phyloP scores from a whole-genome alignment of 2,797 vertebrate species.

The Chaunax sp. region DNA sequence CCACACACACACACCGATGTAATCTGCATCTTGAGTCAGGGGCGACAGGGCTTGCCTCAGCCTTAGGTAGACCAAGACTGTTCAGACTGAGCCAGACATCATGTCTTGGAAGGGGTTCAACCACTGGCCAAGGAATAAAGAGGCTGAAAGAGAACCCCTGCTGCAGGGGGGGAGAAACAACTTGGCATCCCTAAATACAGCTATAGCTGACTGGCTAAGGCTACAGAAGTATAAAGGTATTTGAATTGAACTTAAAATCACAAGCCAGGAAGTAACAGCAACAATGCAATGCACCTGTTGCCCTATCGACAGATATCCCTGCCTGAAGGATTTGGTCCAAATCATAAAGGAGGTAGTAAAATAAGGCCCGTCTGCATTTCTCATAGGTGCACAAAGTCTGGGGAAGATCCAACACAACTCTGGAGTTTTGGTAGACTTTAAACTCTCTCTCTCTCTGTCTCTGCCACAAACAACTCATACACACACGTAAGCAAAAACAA shows the following conservation, averaged over 20 bases:
- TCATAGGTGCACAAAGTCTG: not conserved
- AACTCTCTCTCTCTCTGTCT: slow-evolving; percentile 18
- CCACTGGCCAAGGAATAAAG: slow-evolving; percentile 62
- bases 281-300: slow-evolving; percentile 66
- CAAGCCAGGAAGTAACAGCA: slow-evolving; percentile 48
- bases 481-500: slow-evolving; percentile 20
- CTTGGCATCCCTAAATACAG: slow-evolving; percentile 62
- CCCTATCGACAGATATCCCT: slow-evolving; percentile 46
- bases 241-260: slow-evolving; percentile 44
- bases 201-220: slow-evolving; percentile 45
- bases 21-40: slow-evolving; percentile 43
- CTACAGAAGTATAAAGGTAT: slow-evolving; percentile 53
- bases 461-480: slow-evolving; percentile 16
- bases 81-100: slow-evolving; percentile 69
- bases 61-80: slow-evolving; percentile 58
- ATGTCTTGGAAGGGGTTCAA: slow-evolving; percentile 70
- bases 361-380: slow-evolving; percentile 3
- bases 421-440: slow-evolving; percentile 49
- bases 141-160: slow-evolving; percentile 62
- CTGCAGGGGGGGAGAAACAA: slow-evolving; percentile 42
- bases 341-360: slow-evolving; percentile 67
- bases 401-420: not conserved
- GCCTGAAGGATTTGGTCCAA: slow-evolving; percentile 30
- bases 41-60: slow-evolving; percentile 55
- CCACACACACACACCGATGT: slow-evolving; percentile 40